Evolutionary conservation across 1,140 invertebrate genomes (phyloP).

Genomic region (Brachionus calyciflorus): DNA sequence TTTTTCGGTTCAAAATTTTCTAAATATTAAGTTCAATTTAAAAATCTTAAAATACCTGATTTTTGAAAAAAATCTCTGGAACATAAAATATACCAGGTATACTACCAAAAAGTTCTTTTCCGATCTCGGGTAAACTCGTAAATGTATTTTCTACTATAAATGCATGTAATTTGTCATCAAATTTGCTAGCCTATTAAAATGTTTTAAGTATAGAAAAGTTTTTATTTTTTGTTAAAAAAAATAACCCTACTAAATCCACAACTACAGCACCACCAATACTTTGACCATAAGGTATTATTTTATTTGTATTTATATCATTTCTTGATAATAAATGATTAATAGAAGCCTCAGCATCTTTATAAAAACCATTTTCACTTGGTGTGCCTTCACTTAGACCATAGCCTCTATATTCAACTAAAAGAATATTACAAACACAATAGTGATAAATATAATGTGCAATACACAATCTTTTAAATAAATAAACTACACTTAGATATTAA

Average conservation of each 20-base stretch:
- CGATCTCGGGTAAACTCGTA: conserved; percentile 85
- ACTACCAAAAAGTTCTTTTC: not conserved
- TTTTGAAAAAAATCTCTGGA: conserved; percentile 30
- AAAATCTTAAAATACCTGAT: too few relatives aligned
- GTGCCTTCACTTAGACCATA: conserved; percentile 86
- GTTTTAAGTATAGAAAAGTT: not conserved
- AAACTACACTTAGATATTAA: conserved; percentile 61
- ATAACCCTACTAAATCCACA: conserved; percentile 74
- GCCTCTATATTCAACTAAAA: conserved; percentile 87
- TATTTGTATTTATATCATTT: conserved; percentile 73
- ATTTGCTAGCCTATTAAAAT: conserved; percentile 60
- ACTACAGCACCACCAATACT: conserved; percentile 82
- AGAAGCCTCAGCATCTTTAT: conserved; percentile 79
- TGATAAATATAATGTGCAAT: conserved; percentile 76
- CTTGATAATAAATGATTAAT: conserved; percentile 77
- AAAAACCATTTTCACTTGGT: conserved; percentile 78
- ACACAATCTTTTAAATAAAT: conserved; percentile 82
- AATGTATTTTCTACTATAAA: conserved; percentile 91
- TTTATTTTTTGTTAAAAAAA: conserved; percentile 49
- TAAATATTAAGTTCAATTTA: not conserved
- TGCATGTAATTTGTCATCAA: conserved; percentile 70
- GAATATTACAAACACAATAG: conserved; percentile 75
- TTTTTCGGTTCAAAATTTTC: too few relatives aligned
- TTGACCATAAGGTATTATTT: conserved; percentile 87
- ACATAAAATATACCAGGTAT: conserved; percentile 29